These are phyloP conservation scores for Pachyseris speciosa DNA, from an alignment of 64 coral and sea anemone genomes.

Conservation along the genomic window DNA sequence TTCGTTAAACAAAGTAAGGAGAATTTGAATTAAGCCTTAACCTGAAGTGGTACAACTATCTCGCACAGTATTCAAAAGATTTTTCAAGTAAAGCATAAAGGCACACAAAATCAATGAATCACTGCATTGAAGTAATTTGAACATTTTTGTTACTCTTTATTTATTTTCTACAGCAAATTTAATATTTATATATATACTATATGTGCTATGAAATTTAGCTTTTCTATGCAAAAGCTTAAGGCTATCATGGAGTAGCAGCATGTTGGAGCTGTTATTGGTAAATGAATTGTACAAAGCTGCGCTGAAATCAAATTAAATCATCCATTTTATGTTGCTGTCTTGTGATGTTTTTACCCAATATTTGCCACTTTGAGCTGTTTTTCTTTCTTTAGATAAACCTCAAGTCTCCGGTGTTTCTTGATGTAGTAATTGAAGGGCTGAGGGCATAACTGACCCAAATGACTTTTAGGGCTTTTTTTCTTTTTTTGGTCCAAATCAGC, in stretches of 20 bases:
- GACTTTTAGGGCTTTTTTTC: no score
- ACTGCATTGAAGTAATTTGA: background rate
- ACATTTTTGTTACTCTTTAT: slow-evolving; percentile 10
- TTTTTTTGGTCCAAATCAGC: no score
- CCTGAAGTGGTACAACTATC: no score
- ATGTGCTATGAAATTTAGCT: background rate
- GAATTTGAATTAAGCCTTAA: no score
- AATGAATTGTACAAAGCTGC: slow-evolving; percentile 5
- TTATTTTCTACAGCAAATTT: slow-evolving; percentile 53
- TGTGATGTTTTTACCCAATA: background rate
- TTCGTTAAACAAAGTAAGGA: no score
- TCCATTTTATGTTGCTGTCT: background rate
- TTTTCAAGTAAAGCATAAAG: background rate
- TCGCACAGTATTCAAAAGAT: background rate
- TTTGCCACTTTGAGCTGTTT: no score
- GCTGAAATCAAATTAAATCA: slow-evolving; percentile 14
- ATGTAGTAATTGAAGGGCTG: no score
- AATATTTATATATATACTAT: slow-evolving; percentile 38
- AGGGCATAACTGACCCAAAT: no score
- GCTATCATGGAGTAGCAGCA: background rate
- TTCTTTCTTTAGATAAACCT: no score
- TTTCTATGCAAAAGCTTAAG: background rate
- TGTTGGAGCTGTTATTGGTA: background rate
- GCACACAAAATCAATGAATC: background rate
- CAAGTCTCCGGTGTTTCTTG: no score